Evolutionary conservation across 2,797 vertebrate genomes (phyloP).

Genomic region (Pagetopsis macropterus): DNA sequence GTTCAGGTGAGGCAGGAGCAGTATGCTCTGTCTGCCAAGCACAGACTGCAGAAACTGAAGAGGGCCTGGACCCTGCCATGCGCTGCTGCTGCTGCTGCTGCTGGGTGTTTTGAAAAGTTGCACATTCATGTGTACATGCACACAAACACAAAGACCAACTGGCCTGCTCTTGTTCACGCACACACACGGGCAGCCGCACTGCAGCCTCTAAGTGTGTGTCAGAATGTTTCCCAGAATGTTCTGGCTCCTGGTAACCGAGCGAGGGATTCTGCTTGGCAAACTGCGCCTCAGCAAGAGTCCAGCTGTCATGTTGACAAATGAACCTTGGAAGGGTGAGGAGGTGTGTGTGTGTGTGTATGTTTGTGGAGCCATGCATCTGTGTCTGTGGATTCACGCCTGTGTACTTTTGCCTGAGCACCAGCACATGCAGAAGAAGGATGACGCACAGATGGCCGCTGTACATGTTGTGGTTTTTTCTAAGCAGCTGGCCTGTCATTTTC

Average conservation of each 20-base stretch:
- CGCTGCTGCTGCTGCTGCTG: conserved; percentile 31
- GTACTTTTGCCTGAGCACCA: conserved; percentile 36
- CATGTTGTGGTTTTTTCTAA: conserved; percentile 27
- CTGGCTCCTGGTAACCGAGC: conserved; percentile 69
- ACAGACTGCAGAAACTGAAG: conserved; percentile 62
- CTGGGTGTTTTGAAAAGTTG: conserved; percentile 67
- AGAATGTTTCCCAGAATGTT: conserved; percentile 75
- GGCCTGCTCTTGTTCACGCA: neutral
- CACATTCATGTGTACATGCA: conserved; percentile 44
- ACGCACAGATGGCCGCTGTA: conserved; percentile 60
- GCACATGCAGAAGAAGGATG: conserved; percentile 35
- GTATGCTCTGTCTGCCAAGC: conserved; percentile 61
- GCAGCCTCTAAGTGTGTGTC: conserved; percentile 64
- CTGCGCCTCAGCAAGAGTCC: conserved; percentile 70
- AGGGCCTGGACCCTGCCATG: conserved; percentile 65
- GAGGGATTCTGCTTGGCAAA: conserved; percentile 77
- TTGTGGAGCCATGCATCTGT: conserved; percentile 50
- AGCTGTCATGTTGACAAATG: conserved; percentile 83
- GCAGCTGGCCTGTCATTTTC: conserved; percentile 47
- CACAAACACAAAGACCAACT: conserved; percentile 39
- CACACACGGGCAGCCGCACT: conserved; percentile 3
- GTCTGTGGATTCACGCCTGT: conserved; percentile 38
- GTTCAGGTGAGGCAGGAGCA: conserved; percentile 50
- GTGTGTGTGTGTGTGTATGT: conserved; percentile 44
- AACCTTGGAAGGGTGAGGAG: conserved; percentile 74